Percentiles rank a stretch among this genome's conserved stretches.
These are phyloP conservation scores for Intellagama lesueurii DNA, from an alignment of 2,797 vertebrate genomes.

Conservation along the genomic window DNA sequence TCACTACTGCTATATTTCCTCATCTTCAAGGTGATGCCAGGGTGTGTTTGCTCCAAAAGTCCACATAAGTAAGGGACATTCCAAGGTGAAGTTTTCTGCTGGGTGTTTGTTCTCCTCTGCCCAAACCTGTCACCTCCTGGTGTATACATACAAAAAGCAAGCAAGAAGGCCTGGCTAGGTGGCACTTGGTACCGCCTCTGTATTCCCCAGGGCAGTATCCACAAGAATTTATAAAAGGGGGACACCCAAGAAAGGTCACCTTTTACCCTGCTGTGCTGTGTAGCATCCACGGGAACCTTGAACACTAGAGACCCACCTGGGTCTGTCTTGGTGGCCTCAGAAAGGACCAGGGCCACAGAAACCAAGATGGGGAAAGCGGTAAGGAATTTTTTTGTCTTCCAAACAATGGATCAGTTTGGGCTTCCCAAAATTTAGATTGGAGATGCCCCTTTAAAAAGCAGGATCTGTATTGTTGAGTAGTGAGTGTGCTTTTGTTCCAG, in stretches of 20 bases:
- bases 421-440: background rate
- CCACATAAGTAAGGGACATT: background rate
- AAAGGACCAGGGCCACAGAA: background rate
- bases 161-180: background rate
- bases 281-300: background rate
- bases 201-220: background rate
- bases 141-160: slow-evolving; percentile 16
- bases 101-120: background rate
- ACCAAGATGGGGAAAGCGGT: slow-evolving; percentile 30
- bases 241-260: too few relatives aligned
- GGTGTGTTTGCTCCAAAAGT: slow-evolving; percentile 5
- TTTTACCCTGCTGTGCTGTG: background rate
- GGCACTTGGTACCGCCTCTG: background rate
- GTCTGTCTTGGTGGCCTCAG: background rate
- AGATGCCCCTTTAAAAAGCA: background rate
- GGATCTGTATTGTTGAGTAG: background rate
- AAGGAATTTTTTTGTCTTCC: background rate
- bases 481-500: background rate
- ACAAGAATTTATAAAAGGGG: slow-evolving; percentile 39
- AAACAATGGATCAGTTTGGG: background rate
- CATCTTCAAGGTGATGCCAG: background rate
- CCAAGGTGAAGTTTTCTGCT: slow-evolving; percentile 18
- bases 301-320: background rate
- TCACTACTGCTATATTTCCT: background rate
- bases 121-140: slow-evolving; percentile 25